Percentiles rank a stretch among this genome's conserved stretches.
These are phyloP conservation scores for Folsomia candida DNA, from an alignment of 2,888 invertebrate genomes.

Conservation along the genomic window DNA sequence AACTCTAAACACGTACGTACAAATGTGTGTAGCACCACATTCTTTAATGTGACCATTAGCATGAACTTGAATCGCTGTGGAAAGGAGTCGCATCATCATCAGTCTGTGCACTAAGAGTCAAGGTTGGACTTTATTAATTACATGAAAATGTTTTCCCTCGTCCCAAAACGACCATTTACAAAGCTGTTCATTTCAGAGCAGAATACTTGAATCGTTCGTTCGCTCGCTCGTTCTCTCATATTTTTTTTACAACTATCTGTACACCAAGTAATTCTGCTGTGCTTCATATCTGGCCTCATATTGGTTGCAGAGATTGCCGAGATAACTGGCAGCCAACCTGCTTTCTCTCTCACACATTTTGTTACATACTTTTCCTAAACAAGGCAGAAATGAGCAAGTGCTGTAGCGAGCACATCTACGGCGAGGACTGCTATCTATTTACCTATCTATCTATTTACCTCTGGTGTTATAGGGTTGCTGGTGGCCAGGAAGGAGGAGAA, in stretches of 20 bases:
- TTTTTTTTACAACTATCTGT: no score
- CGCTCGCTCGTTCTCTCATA: neutral
- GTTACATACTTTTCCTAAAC: neutral
- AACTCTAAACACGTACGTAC: no score
- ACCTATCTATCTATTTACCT: no score
- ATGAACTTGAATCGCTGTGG: neutral
- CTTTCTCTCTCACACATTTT: neutral
- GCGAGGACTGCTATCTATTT: no score
- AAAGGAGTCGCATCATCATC: neutral
- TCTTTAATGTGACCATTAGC: neutral
- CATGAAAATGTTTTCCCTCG: neutral
- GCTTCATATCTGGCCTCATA: neutral
- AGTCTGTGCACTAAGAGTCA: neutral
- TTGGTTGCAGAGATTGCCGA: neutral
- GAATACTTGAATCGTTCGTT: neutral
- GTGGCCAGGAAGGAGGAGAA: no score
- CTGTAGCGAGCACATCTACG: no score
- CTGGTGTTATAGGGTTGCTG: no score
- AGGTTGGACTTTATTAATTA: neutral
- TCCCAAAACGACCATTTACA: neutral
- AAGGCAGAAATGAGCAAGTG: neutral
- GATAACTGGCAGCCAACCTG: neutral
- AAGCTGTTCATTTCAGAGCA: neutral
- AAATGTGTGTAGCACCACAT: no score
- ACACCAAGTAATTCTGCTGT: no score